Evolutionary conservation across 2,113 vertebrate genomes (phyloP), one percentile per base, ranked within the genome.

Genomic region (Cyphomyrus plagiostoma): DNA sequence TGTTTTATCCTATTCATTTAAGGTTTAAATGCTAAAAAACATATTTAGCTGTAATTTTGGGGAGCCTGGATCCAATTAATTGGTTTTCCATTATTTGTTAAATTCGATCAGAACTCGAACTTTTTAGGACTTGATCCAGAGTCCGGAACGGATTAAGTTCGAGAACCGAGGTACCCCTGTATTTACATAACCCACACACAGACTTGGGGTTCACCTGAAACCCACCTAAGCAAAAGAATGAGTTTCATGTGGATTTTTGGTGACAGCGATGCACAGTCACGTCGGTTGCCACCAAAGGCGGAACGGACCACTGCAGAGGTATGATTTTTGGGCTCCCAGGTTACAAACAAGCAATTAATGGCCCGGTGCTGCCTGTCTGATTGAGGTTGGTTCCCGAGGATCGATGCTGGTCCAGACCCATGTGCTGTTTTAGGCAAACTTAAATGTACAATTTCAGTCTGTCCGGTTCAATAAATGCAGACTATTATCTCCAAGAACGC

Each of bases 311-410:
- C 50, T 26, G 15, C 9, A 48, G 42, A 74, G n/a, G 42, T 30
- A 86, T 62, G 56, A 89, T 58, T 83, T 89, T 86, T 87, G 90
- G 26, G 49, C 46, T 89, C 58, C 70, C 13, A 53, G 35, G 91
- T 91, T 66, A 89, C 80, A 80, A 45, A 50, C 48, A 82, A 10
- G 62, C 48, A 42, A 35, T 88, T 87, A 87, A 53, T 77, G 87
- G 48, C 84, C 46, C 80, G 87, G 88, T 90, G 89, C 87, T 85
- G 17, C 19, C 30, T 82, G 49, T 70, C 48, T 77, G 39, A 85
- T 11, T 23, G 26, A 77, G 30, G 50, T 56, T 74, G 26, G 86
- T 88, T 87, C 88, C 77, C 80, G 70, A 17, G 3, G n/a, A 0
- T 35, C 1, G 8, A 9, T 10, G n/a, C 10, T 66, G 62, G 62